Percentiles rank a stretch among this genome's conserved stretches.
phyloP scores from a whole-genome alignment of 2,888 invertebrate species.

The Nomada goodeniana region DNA sequence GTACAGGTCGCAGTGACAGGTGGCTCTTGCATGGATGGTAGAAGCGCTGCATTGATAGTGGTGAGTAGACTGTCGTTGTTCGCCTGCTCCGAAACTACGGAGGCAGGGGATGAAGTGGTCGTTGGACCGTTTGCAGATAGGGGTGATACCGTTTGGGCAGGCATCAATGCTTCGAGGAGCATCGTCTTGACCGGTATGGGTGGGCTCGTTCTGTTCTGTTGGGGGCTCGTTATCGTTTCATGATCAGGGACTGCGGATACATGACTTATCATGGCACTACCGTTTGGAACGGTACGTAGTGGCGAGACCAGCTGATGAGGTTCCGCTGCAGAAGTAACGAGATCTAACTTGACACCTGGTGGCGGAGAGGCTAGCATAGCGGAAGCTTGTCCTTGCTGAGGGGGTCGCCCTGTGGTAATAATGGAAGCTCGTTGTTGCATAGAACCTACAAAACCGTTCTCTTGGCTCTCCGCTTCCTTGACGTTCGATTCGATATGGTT shows the following conservation, averaged over 20 bases:
- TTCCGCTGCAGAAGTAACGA: slow-evolving; percentile 87
- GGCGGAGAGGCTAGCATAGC: slow-evolving; percentile 55
- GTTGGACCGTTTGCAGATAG: slow-evolving; percentile 52
- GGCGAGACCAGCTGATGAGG: slow-evolving; percentile 85
- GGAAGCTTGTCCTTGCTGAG: slow-evolving; percentile 59
- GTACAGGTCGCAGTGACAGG: slow-evolving; percentile 74
- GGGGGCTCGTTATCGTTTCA: slow-evolving; percentile 76
- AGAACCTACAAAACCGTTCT: slow-evolving; percentile 64
- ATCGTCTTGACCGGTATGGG: slow-evolving; percentile 90
- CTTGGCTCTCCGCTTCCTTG: slow-evolving; percentile 73
- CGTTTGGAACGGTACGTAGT: slow-evolving; percentile 75
- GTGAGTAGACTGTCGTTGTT: slow-evolving; percentile 77
- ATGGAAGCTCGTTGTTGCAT: slow-evolving; percentile 81
- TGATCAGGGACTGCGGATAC: slow-evolving; percentile 84
- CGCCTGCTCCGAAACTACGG: slow-evolving; percentile 70
- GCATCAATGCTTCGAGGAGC: slow-evolving; percentile 88
- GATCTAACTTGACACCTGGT: slow-evolving; percentile 74
- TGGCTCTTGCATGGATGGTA: slow-evolving; percentile 80
- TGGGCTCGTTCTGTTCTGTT: slow-evolving; percentile 86
- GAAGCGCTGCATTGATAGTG: slow-evolving; percentile 79
- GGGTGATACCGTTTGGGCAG: slow-evolving; percentile 60
- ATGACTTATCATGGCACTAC: slow-evolving; percentile 83
- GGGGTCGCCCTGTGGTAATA: slow-evolving; percentile 75
- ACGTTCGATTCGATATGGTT: slow-evolving; percentile 85
- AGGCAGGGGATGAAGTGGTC: slow-evolving; percentile 54